These are phyloP conservation scores for Garrulus glandarius DNA, from an alignment of 2,797 vertebrate species.

Conservation along the genomic window DNA sequence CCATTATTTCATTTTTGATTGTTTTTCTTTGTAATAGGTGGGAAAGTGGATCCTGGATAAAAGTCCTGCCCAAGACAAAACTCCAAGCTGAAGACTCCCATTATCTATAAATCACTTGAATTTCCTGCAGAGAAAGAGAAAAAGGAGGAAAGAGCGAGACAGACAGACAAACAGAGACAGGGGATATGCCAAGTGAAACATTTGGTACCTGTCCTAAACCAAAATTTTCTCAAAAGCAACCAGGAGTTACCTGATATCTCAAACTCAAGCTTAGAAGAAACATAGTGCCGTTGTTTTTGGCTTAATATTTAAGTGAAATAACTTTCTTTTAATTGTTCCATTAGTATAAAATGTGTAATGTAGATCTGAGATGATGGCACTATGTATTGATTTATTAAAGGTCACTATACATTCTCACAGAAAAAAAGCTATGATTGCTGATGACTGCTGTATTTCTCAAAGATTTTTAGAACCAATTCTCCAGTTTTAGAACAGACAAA, in stretches of 20 bases:
- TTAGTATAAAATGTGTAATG: background rate
- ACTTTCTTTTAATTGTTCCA: background rate
- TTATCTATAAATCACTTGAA: slow-evolving; percentile 88
- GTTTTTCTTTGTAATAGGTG: slow-evolving; percentile 82
- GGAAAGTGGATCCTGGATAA: slow-evolving; percentile 82
- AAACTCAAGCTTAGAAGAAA: background rate
- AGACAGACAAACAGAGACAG: slow-evolving; percentile 52
- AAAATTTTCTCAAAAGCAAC: slow-evolving; percentile 9
- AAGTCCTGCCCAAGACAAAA: slow-evolving; percentile 77
- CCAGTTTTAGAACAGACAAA: background rate
- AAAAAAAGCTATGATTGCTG: background rate
- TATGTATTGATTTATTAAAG: background rate
- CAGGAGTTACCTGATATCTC: slow-evolving; percentile 1
- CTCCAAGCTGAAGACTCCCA: slow-evolving; percentile 80
- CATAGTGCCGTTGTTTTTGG: rapidly evolving
- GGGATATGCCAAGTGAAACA: slow-evolving; percentile 61
- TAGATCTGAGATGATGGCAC: background rate
- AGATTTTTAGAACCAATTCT: background rate
- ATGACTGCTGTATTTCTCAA: background rate
- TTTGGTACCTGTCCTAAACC: slow-evolving; percentile 37
- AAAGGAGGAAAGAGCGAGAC: slow-evolving; percentile 47
- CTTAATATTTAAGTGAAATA: background rate
- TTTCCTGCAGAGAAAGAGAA: slow-evolving; percentile 68
- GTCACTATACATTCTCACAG: background rate
- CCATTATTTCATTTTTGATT: slow-evolving; percentile 77